Base-by-base conservation (phyloP, 1,140 invertebrate species). In the Galleria mellonella region DNA sequence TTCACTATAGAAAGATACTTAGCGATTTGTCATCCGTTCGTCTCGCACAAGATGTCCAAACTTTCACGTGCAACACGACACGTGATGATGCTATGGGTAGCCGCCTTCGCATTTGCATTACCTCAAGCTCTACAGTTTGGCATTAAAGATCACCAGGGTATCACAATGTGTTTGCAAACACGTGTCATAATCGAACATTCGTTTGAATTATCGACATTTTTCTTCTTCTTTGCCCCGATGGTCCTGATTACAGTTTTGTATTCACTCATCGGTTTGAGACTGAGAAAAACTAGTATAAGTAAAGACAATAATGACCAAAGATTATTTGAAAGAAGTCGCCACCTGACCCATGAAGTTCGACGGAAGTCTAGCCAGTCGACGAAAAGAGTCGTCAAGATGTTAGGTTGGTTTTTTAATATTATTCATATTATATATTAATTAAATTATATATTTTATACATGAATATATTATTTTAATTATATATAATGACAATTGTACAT, bases 141-240 rank as follows among this genome's bases (percentile, higher is more conserved):
- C 3, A 75, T 93, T 3, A 77, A 87, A 15, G 67, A 79, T 10
- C 74, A 87, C 31, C 60, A 69, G 17, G 77, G 75, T 0, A 74
- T 82, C 1, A 86, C 87, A n/a, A 89, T 88, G 62, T 89, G 89
- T 50, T 74, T 86, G 58, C 87, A 90, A 47, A 90, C 90, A 37
- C 86, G 87, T 65, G 86, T 89, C 0, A 87, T 94, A 9, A 78
- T 93, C 9, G 84, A 89, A 12, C 92, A 94, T 72, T 90, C 93
- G 0, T 97, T 96, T 63, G 92, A 94, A 62, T 89, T 96, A 44
- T 96, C 94, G 0, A 94, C 94, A 0, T 89, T 95, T 52, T 69
- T 96, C 12, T 96, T 97, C 76, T 97, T 97, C 72, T 89, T 95
- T 4, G 87, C 91, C 1, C 95, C 96, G 0, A 96, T 97, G 94